phyloP scores from a whole-genome alignment of 2,888 invertebrate species.

The Tholera decimalis region DNA sequence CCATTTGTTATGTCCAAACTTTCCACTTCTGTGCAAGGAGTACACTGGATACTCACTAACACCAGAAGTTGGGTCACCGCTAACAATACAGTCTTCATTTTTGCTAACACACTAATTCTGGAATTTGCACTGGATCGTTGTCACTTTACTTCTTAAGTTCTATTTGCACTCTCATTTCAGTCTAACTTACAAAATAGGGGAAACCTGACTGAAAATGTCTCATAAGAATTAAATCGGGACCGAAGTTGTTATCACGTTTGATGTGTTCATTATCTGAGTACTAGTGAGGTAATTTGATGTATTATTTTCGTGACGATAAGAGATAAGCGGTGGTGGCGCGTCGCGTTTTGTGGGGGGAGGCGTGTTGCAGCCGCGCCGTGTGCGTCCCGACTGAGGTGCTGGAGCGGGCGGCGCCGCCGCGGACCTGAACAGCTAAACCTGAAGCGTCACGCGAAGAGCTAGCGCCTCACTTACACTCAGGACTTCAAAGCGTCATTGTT shows the following conservation, averaged over 20 bases:
- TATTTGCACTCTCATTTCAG: slow-evolving; percentile 30
- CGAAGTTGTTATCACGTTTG: slow-evolving; percentile 74
- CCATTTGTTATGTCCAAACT: slow-evolving; percentile 83
- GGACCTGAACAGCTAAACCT: neutral
- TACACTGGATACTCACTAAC: slow-evolving; percentile 63
- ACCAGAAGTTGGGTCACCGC: slow-evolving; percentile 60
- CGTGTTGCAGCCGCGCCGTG: slow-evolving; percentile 52
- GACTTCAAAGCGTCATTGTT: slow-evolving; percentile 21
- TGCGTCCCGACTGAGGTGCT: slow-evolving; percentile 55
- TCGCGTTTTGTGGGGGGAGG: slow-evolving; percentile 47
- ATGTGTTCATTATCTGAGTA: slow-evolving; percentile 79
- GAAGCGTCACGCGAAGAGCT: slow-evolving; percentile 14
- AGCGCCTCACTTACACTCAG: slow-evolving; percentile 20
- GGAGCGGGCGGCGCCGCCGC: neutral
- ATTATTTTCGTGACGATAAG: slow-evolving; percentile 87
- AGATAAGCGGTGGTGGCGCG: slow-evolving; percentile 66
- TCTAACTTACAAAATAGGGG: slow-evolving; percentile 26
- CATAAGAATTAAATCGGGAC: slow-evolving; percentile 67
- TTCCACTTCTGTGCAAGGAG: slow-evolving; percentile 77
- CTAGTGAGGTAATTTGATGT: slow-evolving; percentile 86
- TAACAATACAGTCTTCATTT: slow-evolving; percentile 72
- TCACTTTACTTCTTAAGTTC: slow-evolving; percentile 37
- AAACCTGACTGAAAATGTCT: slow-evolving; percentile 35
- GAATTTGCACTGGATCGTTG: slow-evolving; percentile 42
- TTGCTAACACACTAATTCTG: slow-evolving; percentile 45